Conservation (phyloP, 1,140 invertebrate genomes). For the Sitobion miscanthi region DNA sequence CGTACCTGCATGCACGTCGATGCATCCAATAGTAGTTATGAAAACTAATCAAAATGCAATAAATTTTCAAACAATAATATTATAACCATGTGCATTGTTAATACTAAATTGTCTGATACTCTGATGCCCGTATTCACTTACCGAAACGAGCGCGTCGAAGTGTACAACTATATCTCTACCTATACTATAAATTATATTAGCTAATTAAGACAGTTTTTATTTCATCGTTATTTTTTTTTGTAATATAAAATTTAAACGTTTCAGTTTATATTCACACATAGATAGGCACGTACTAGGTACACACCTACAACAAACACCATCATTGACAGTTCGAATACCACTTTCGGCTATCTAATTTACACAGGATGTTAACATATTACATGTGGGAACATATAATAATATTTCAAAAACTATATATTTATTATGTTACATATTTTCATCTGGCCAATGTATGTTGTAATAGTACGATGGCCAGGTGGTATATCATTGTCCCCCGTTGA, state of each 20-base stretch:
- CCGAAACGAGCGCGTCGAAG: background rate
- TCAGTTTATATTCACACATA: background rate
- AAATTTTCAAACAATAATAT: background rate
- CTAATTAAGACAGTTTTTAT: background rate
- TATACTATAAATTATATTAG: background rate
- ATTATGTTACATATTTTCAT: slow-evolving; percentile 7
- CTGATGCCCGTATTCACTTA: background rate
- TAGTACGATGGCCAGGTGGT: background rate
- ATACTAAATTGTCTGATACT: background rate
- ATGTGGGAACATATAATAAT: background rate
- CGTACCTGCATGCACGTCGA: background rate
- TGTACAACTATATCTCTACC: too few species aligned
- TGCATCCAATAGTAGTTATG: background rate
- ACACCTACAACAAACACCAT: background rate
- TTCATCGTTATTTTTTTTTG: background rate
- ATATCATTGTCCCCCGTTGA: slow-evolving; percentile 1
- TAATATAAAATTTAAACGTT: background rate
- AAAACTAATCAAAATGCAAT: background rate
- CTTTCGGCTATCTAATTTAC: background rate
- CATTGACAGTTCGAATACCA: background rate
- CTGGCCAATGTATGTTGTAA: background rate
- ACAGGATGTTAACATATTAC: slow-evolving; percentile 8
- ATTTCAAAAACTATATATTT: background rate
- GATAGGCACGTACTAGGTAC: background rate
- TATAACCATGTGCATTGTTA: background rate